phyloP scores from a whole-genome alignment of 2,888 invertebrate species.

The Thecophora atra region DNA sequence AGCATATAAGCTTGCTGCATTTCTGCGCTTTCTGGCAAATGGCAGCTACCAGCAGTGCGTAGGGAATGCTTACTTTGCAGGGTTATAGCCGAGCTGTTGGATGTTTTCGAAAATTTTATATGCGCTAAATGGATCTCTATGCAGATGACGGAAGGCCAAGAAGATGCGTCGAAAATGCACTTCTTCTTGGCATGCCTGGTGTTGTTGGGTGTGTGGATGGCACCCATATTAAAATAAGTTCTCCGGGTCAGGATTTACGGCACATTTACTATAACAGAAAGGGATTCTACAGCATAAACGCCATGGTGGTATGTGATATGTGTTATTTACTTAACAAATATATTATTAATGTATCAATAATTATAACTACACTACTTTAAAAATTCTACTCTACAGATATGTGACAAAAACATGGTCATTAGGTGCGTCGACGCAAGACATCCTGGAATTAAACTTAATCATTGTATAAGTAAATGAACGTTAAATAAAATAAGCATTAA shows the following conservation, averaged over 20 bases:
- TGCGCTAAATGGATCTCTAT: conserved; percentile 1
- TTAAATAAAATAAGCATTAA: no score
- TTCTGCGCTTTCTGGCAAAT: not conserved
- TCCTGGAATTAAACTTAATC: no score
- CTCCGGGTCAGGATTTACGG: not conserved
- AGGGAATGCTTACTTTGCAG: not conserved
- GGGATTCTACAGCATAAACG: not conserved
- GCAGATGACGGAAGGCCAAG: not conserved
- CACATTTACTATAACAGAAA: conserved; percentile 11
- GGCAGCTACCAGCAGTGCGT: conserved; percentile 11
- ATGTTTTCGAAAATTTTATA: not conserved
- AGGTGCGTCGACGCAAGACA: no score
- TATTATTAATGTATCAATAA: no score
- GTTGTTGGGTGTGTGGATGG: no score
- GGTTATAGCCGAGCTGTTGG: not conserved
- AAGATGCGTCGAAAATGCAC: not conserved
- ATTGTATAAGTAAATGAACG: no score
- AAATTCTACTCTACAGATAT: no score
- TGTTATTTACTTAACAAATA: no score
- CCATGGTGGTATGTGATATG: not conserved
- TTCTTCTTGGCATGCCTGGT: conserved; percentile 6
- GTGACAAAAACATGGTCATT: no score
- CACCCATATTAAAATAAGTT: not conserved
- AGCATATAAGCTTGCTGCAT: not conserved
- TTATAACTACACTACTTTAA: no score